Evolutionary conservation across 2,113 vertebrate genomes (phyloP), one percentile per base, ranked within the genome.

Genomic region (Eulemur macaco): DNA sequence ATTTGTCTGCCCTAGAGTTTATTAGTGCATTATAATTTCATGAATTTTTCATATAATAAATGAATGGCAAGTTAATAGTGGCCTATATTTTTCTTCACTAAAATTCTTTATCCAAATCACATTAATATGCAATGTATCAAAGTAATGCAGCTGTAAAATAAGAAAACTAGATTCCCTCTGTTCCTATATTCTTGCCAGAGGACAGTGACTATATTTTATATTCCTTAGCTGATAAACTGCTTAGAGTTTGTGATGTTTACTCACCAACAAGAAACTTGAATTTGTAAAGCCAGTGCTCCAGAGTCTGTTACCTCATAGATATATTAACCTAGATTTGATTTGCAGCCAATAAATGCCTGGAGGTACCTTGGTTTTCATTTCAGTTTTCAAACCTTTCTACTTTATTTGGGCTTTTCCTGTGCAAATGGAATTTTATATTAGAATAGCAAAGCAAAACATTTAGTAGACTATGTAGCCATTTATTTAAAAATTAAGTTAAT

Each of bases 11-110:
- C 58, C 89, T 83, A 74, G 29, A 64, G 58, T 92, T 84, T 93
- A 34, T 37, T 18, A 63, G 31, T 73, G 3, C 80, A 71, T 92
- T 69, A 84, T 17, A 89, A 87, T 71, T 66, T 93, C 73, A 96
- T 96, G 64, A 84, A 84, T 85, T 95, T 96, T 96, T 95, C 86
- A 95, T 95, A 76, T 80, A 29, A 27, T 68, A 91, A 95, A 88
- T 54, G 66, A 93, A 80, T 76, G 50, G 3, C 68, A 96, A 80
- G 39, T 96, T 91, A 92, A 96, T 73, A 63, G 2, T 82, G 6
- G 8, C 1, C 47, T 69, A 3, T 42, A 82, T 37, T 64, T 93
- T 81, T 82, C 17, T 58, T 71, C 64, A 27, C 27, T 90, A 8
- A 86, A 97, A 45, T 83, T 93, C 23, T n/a, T 66, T 71, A 94